Evolutionary conservation across 2,797 vertebrate genomes (phyloP).

Genomic region (Hydrocynus forskahlii): DNA sequence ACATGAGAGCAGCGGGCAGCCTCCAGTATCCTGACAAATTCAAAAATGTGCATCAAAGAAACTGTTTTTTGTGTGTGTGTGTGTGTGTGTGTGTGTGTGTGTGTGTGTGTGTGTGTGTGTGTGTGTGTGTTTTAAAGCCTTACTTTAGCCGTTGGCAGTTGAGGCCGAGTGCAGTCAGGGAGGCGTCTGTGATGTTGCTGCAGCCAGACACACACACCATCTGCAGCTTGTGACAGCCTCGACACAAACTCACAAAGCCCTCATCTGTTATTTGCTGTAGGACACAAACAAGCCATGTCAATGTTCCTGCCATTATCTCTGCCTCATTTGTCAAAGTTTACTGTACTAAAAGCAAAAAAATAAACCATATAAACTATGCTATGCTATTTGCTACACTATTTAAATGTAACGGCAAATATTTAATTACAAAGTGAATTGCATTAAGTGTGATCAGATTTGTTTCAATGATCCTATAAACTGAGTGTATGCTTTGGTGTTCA

Average conservation of each 20-base stretch:
- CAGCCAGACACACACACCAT: constrained; percentile 97
- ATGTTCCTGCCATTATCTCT: constrained; percentile 3
- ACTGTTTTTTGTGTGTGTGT: not conserved
- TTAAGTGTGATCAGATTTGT: too few species aligned
- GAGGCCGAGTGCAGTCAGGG: constrained; percentile 94
- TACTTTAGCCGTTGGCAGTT: constrained; percentile 96
- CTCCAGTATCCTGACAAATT: constrained; percentile 88
- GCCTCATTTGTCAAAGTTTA: not conserved
- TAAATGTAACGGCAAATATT: not conserved
- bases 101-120: constrained; percentile 14
- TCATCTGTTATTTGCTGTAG: constrained; percentile 97
- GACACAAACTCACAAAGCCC: constrained; percentile 97
- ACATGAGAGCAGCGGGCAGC: constrained; percentile 96
- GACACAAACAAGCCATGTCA: constrained; percentile 25
- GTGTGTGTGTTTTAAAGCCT: constrained; percentile 30
- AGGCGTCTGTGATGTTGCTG: constrained; percentile 97
- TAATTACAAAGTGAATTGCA: too few species aligned
- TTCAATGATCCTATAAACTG: too few species aligned
- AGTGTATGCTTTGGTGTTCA: too few species aligned
- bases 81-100: too few species aligned
- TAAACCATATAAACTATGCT: not conserved
- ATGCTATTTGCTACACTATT: not conserved
- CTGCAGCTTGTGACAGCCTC: constrained; percentile 95
- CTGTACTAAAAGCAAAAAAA: not conserved
- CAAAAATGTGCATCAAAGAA: constrained; percentile 32